These are phyloP conservation scores for Lates japonicus DNA, from an alignment of 2,797 vertebrate genomes.

Conservation along the genomic window DNA sequence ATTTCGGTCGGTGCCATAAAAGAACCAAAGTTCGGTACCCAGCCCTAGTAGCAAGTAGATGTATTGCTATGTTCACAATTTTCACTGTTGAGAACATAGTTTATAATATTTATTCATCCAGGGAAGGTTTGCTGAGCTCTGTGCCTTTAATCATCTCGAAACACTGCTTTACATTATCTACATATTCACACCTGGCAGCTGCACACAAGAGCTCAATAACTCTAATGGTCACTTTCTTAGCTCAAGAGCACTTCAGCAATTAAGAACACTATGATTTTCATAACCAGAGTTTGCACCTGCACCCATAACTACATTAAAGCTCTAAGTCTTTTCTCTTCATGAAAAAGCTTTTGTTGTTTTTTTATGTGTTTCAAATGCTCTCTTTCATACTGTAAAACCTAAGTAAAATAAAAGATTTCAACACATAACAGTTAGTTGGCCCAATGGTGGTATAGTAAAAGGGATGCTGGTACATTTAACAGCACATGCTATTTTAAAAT, in stretches of 20 bases:
- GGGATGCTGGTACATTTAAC: too few species aligned
- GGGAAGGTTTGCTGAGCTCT: constrained; percentile 14
- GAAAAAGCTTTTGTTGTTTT: not conserved
- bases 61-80: constrained; percentile 25
- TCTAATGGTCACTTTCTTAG: constrained; percentile 6
- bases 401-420: too few species aligned
- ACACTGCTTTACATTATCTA: constrained; percentile 38
- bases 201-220: constrained; percentile 36
- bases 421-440: not conserved
- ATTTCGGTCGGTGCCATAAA: too few species aligned
- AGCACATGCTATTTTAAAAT: too few species aligned
- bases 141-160: constrained; percentile 27
- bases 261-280: constrained; percentile 15
- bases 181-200: constrained; percentile 48
- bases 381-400: not conserved
- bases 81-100: constrained; percentile 26
- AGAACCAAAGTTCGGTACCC: too few species aligned
- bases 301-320: not conserved
- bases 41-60: constrained; percentile 4
- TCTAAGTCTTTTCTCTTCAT: not conserved
- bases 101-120: constrained; percentile 46
- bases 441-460: not conserved
- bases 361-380: not conserved
- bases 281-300: not conserved
- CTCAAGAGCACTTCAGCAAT: constrained; percentile 9